These are phyloP conservation scores for Notodonta ziczac DNA, from an alignment of 2,888 invertebrate species.

Conservation along the genomic window DNA sequence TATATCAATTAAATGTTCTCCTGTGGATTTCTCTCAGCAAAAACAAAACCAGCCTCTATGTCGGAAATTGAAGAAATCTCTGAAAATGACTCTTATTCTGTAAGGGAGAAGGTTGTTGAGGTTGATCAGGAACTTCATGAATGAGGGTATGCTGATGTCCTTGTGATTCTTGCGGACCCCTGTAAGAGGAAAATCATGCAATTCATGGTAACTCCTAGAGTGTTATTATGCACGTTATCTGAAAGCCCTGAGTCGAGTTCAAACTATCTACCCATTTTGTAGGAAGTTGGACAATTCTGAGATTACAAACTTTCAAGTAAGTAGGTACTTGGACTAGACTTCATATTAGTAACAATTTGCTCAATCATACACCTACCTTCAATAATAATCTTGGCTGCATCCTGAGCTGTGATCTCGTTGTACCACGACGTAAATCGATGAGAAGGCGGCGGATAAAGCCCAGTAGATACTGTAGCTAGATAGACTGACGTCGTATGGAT, in stretches of 20 bases:
- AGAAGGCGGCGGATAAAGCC: constrained; percentile 66
- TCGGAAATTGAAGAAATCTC: constrained; percentile 74
- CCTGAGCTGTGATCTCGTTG: constrained; percentile 64
- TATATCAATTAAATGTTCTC: too few species aligned
- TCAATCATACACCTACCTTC: constrained; percentile 51
- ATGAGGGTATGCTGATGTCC: constrained; percentile 69
- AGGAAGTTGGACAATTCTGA: too few species aligned
- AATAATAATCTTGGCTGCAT: constrained; percentile 73
- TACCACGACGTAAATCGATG: constrained; percentile 74
- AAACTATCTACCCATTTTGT: too few species aligned
- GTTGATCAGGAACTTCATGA: constrained; percentile 67
- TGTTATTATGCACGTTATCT: too few species aligned
- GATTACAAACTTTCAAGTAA: too few species aligned
- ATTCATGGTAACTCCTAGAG: not conserved
- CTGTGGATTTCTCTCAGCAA: constrained; percentile 54
- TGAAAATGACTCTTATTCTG: constrained; percentile 72
- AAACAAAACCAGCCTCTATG: constrained; percentile 80
- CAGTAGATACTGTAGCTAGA: constrained; percentile 67
- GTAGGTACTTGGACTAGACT: too few species aligned
- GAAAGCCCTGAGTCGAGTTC: too few species aligned
- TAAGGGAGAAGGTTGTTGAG: constrained; percentile 73
- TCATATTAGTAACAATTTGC: too few species aligned
- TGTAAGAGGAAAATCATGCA: constrained; percentile 43
- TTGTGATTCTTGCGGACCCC: constrained; percentile 72
- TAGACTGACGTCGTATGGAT: constrained; percentile 75